Evolutionary conservation across 35 echinoderm and acorn worm species (phyloP).

Genomic region (Chiridota heheva): DNA sequence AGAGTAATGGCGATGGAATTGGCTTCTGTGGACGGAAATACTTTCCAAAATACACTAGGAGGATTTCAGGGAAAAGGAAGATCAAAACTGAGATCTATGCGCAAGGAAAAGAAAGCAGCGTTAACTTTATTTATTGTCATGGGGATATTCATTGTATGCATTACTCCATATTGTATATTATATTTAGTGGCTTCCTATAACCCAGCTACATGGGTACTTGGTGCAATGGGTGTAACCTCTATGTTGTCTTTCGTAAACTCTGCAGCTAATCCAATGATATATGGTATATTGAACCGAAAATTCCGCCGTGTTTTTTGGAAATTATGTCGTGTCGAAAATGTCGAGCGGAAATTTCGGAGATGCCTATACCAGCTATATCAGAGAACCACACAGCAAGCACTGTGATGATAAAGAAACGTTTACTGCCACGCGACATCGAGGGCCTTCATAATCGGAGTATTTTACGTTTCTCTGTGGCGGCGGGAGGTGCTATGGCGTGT

Average conservation of each 20-base stretch:
- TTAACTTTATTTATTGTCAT: slow-evolving; percentile 79
- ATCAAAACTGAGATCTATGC: slow-evolving; percentile 49
- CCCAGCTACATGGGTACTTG: slow-evolving; percentile 2
- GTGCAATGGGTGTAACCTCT: slow-evolving; percentile 72
- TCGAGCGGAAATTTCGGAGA: background rate
- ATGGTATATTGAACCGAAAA: slow-evolving; percentile 88
- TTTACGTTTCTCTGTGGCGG: slow-evolving; percentile 8
- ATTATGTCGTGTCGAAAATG: slow-evolving; percentile 48
- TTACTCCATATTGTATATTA: slow-evolving; percentile 79
- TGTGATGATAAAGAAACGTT: slow-evolving; percentile 16
- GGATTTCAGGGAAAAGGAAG: background rate
- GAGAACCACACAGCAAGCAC: slow-evolving; percentile 45
- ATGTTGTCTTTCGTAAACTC: slow-evolving; percentile 82
- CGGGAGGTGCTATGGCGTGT: slow-evolving; percentile 18
- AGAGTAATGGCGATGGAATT: slow-evolving; percentile 67
- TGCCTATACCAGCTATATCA: slow-evolving; percentile 1
- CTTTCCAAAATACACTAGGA: background rate
- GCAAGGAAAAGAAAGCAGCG: slow-evolving; percentile 77
- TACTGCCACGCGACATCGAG: background rate
- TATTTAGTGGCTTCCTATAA: slow-evolving; percentile 58
- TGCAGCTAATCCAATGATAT: slow-evolving; percentile 86
- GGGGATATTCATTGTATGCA: slow-evolving; percentile 82
- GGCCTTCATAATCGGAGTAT: background rate
- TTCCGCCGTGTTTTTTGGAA: slow-evolving; percentile 79
- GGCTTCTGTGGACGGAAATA: slow-evolving; percentile 41